Conservation (phyloP, 2,888 invertebrate species). For the Scaeva pyrastri region DNA sequence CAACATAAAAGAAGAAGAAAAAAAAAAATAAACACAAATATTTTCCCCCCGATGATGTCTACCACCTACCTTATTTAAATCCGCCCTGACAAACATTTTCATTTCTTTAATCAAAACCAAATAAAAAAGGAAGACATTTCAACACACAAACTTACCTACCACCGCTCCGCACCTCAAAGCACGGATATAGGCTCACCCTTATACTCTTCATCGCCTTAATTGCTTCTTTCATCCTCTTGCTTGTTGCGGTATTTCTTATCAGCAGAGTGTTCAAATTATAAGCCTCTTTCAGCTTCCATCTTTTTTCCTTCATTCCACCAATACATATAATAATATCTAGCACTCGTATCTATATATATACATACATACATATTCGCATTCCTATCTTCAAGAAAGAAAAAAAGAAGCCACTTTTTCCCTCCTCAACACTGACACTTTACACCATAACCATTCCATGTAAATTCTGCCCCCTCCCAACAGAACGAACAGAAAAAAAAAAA, state of each 20-base stretch:
- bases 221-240: slow-evolving; percentile 62
- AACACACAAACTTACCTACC: slow-evolving; percentile 50
- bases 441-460: background rate
- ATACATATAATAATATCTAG: too few relatives aligned
- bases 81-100: slow-evolving; percentile 45
- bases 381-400: too few relatives aligned
- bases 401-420: slow-evolving; percentile 27
- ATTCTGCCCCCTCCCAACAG: background rate
- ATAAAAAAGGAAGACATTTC: slow-evolving; percentile 42
- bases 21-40: background rate
- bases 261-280: slow-evolving; percentile 71
- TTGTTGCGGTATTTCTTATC: slow-evolving; percentile 70
- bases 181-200: slow-evolving; percentile 26
- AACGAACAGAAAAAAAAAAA: slow-evolving; percentile 15
- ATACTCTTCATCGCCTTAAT: slow-evolving; percentile 60
- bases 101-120: slow-evolving; percentile 24
- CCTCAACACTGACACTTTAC: slow-evolving; percentile 11
- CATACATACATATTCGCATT: too few relatives aligned
- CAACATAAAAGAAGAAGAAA: background rate
- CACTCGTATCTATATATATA: too few relatives aligned
- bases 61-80: background rate
- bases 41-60: too few relatives aligned
- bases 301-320: background rate
- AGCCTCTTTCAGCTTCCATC: slow-evolving; percentile 55
- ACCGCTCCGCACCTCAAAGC: too few relatives aligned